These are phyloP conservation scores for Ligdia adustata DNA, from an alignment of 2,888 invertebrate species.

Conservation along the genomic window DNA sequence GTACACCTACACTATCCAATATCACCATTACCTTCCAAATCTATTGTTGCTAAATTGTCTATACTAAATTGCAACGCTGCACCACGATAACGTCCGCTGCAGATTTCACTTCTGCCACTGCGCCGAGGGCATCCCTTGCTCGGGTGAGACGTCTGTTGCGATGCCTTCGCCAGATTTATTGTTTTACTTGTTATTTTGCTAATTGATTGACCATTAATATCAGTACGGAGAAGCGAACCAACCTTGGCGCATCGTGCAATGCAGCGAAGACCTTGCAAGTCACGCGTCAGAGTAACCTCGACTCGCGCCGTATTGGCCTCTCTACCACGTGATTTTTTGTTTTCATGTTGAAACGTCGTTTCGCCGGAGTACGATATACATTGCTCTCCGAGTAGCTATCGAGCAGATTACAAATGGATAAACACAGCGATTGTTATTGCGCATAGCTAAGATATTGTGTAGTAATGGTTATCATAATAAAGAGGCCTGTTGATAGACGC, in stretches of 20 bases:
- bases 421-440: conserved; percentile 48
- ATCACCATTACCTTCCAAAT: conserved; percentile 41
- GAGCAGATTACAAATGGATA: neutral
- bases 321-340: conserved; percentile 59
- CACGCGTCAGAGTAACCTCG: conserved; percentile 84
- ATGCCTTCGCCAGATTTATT: conserved; percentile 16
- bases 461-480: conserved; percentile 44
- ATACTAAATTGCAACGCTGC: conserved; percentile 66
- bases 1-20: conserved; percentile 46
- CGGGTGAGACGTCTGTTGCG: conserved; percentile 3
- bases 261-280: conserved; percentile 84
- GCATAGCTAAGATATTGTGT: conserved; percentile 24
- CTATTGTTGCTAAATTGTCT: conserved; percentile 65
- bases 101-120: conserved; percentile 70
- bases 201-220: conserved; percentile 54
- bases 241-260: conserved; percentile 84
- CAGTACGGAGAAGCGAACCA: conserved; percentile 69
- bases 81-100: conserved; percentile 61
- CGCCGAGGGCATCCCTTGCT: conserved; percentile 38
- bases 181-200: conserved; percentile 23
- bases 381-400: conserved; percentile 44
- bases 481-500: conserved; percentile 74
- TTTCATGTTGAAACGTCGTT: conserved; percentile 38
- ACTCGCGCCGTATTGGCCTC: conserved; percentile 75
- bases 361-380: conserved; percentile 47